A percentile compares a stretch with the other conserved stretches of the same genome.
Evolutionary conservation across 2,797 vertebrate genomes (phyloP).

Genomic region (Potorous gilbertii): DNA sequence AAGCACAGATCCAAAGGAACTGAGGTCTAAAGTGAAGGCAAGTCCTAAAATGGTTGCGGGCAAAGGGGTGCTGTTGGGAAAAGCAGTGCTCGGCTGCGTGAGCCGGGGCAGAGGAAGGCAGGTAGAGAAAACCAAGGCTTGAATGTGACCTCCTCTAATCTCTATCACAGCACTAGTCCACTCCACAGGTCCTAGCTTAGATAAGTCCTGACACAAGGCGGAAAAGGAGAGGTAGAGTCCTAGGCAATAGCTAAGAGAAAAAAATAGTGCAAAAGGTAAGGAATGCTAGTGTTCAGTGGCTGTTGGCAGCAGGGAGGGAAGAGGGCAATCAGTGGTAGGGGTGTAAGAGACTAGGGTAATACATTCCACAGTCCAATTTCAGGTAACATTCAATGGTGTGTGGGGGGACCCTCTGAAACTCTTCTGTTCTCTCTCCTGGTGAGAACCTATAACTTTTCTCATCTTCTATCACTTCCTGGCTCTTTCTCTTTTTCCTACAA

Average conservation of each 20-base stretch:
- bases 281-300: neutral
- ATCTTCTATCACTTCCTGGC: neutral
- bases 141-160: neutral
- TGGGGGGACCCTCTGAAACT: neutral
- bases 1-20: neutral
- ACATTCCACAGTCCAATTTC: neutral
- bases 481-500: neutral
- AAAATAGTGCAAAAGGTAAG: neutral
- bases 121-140: neutral
- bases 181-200: neutral
- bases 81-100: neutral
- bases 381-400: neutral
- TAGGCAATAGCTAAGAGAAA: neutral
- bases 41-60: neutral
- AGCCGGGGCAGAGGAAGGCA: no score
- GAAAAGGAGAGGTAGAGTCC: neutral
- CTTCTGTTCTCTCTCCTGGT: neutral
- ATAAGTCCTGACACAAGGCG: no score
- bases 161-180: no score
- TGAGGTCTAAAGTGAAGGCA: no score
- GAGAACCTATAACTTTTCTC: neutral
- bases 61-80: neutral
- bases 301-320: neutral
- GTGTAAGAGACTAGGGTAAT: neutral
- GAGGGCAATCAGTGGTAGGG: neutral